Conservation (phyloP, 2,888 invertebrate genomes). For the Selenia dentaria region DNA sequence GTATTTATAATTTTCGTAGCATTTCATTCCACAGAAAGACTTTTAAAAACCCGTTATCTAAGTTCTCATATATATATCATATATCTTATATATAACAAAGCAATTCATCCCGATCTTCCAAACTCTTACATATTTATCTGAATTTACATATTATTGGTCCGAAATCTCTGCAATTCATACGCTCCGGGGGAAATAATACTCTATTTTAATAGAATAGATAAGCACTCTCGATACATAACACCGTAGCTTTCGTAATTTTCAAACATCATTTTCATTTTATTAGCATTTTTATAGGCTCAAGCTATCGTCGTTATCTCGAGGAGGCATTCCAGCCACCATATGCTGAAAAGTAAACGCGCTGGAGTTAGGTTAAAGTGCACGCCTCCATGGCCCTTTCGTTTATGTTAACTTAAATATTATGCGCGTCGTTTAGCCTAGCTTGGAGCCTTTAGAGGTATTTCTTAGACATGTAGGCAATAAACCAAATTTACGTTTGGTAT, state of each 20-base stretch:
- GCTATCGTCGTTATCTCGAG: slow-evolving; percentile 53
- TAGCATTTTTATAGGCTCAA: slow-evolving; percentile 69
- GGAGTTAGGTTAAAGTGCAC: slow-evolving; percentile 36
- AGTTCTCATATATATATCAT: slow-evolving; percentile 8
- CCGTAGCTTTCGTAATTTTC: slow-evolving; percentile 44
- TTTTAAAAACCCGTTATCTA: too few relatives aligned
- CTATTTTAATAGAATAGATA: slow-evolving; percentile 15
- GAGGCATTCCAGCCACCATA: slow-evolving; percentile 33
- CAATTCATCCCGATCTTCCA: slow-evolving; percentile 18
- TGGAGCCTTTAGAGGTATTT: slow-evolving; percentile 11
- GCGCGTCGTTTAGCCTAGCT: slow-evolving; percentile 23
- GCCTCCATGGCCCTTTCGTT: slow-evolving; percentile 41
- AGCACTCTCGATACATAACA: slow-evolving; percentile 13
- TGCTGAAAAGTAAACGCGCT: slow-evolving; percentile 29
- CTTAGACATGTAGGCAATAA: slow-evolving; percentile 14
- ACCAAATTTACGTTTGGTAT: slow-evolving; percentile 5
- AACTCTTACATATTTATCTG: slow-evolving; percentile 29
- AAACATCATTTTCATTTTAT: slow-evolving; percentile 60
- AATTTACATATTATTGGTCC: slow-evolving; percentile 29
- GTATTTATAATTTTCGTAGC: too few relatives aligned
- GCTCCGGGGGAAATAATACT: slow-evolving; percentile 17
- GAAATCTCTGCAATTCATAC: slow-evolving; percentile 18
- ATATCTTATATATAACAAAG: slow-evolving; percentile 22
- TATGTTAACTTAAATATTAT: slow-evolving; percentile 51
- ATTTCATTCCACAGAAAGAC: too few relatives aligned